phyloP scores from a whole-genome alignment of 1,140 invertebrate genomes.

The Drosophila albomicans region DNA sequence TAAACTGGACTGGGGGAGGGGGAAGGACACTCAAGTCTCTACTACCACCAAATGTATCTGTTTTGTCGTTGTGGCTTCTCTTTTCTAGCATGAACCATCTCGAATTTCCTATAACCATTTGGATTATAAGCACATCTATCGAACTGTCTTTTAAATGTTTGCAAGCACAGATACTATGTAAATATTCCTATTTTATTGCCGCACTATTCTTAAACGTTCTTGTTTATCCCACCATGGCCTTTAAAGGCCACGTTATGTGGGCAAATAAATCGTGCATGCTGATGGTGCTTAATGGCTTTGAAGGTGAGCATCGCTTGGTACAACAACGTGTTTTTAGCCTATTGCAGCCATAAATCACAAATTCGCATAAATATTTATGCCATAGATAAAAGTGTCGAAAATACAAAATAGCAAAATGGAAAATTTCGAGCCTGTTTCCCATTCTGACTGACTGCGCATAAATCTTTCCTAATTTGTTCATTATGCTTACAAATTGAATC shows the following conservation, averaged over 20 bases:
- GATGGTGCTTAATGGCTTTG: conserved; percentile 13
- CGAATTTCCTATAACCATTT: conserved; percentile 6
- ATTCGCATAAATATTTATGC: conserved; percentile 16
- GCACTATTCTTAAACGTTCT: neutral
- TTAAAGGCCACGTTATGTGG: neutral
- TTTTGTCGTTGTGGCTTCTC: conserved; percentile 5
- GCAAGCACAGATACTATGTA: neutral
- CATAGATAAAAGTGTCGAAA: neutral
- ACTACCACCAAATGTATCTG: conserved; percentile 12
- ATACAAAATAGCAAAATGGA: conserved; percentile 9
- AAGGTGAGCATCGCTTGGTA: conserved; percentile 7
- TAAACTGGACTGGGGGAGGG: conserved; percentile 11
- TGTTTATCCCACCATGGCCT: neutral
- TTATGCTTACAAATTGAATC: conserved; percentile 64
- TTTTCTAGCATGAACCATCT: neutral
- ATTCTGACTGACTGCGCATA: conserved; percentile 24
- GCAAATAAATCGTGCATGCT: neutral
- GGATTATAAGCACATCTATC: conserved; percentile 10
- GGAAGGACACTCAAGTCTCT: conserved; percentile 34
- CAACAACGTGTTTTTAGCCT: neutral
- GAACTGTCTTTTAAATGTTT: neutral
- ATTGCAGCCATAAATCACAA: conserved; percentile 17
- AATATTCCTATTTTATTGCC: neutral
- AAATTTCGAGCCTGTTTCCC: neutral
- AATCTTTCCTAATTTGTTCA: conserved; percentile 66